These are phyloP conservation scores for Caenorhabditis afra DNA, from an alignment of 2,888 invertebrate genomes.

Conservation along the genomic window DNA sequence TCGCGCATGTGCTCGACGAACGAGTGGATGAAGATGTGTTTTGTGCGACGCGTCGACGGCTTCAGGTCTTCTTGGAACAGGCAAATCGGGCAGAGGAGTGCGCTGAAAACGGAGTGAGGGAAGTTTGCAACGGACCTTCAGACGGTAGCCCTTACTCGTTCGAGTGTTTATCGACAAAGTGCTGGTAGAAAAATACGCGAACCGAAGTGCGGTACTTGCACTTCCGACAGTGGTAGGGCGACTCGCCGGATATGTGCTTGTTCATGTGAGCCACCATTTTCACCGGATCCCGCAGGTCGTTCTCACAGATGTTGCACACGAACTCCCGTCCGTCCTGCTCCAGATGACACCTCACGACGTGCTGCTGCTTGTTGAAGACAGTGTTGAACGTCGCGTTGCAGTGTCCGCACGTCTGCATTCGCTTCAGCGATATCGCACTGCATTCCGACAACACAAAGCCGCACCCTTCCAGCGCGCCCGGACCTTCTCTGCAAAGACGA, in stretches of 20 bases:
- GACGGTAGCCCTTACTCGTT: constrained; percentile 61
- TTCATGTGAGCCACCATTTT: constrained; percentile 21
- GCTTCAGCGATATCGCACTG: constrained; percentile 4
- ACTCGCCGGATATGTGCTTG: constrained; percentile 51
- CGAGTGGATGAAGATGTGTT: constrained; percentile 12
- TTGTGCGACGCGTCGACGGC: constrained; percentile 8
- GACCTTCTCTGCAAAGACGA: constrained; percentile 9
- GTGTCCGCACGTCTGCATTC: constrained; percentile 35
- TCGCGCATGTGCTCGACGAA: constrained; percentile 34
- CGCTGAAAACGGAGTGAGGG: constrained; percentile 23
- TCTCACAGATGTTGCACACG: constrained; percentile 52
- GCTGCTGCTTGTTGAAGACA: constrained; percentile 8
- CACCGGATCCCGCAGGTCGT: constrained; percentile 3
- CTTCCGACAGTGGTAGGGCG: constrained; percentile 61
- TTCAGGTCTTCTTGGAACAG: constrained; percentile 36
- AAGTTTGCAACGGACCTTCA: too few relatives aligned
- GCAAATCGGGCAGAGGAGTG: constrained; percentile 48
- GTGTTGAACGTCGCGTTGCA: constrained; percentile 23
- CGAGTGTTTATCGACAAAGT: constrained; percentile 54
- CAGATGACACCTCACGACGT: constrained; percentile 12
- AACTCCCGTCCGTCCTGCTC: constrained; percentile 2
- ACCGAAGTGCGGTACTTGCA: constrained; percentile 62
- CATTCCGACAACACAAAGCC: constrained; percentile 8
- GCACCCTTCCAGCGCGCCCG: background rate
- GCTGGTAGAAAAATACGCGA: constrained; percentile 43